Evolutionary conservation across 2,888 invertebrate genomes (phyloP).

Genomic region (Hirtodrosophila cameraria): DNA sequence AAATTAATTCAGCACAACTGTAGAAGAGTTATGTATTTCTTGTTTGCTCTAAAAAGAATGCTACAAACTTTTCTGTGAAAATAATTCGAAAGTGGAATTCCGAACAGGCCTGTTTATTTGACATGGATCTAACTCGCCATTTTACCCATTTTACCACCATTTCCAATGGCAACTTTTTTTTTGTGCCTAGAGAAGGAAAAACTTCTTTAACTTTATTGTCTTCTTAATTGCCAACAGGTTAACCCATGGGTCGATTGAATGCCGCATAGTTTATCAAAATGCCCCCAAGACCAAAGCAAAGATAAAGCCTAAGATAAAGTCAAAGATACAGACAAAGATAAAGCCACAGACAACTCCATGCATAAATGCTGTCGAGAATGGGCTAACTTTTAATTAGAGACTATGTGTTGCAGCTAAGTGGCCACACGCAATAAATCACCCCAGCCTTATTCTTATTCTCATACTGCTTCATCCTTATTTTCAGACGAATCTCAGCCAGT

Average conservation of each 20-base stretch:
- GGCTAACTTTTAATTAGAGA: slow-evolving; percentile 61
- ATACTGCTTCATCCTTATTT: background rate
- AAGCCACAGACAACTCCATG: background rate
- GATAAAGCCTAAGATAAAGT: background rate
- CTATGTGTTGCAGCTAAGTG: slow-evolving; percentile 46
- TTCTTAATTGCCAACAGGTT: background rate
- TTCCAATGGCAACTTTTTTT: no score
- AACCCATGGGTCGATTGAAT: slow-evolving; percentile 16
- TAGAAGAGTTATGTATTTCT: no score
- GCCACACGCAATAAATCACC: slow-evolving; percentile 33
- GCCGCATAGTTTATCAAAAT: slow-evolving; percentile 50
- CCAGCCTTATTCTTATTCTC: background rate
- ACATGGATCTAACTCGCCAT: no score
- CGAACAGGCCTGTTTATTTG: no score
- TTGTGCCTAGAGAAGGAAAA: no score
- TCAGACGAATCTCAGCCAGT: background rate
- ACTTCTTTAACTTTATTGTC: no score
- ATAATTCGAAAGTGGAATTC: no score
- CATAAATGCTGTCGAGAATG: background rate
- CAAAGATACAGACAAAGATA: no score
- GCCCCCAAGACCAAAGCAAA: slow-evolving; percentile 12
- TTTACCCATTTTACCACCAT: no score
- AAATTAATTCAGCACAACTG: no score
- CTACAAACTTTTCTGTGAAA: no score
- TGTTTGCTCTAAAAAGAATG: no score